Evolutionary conservation across 2,797 vertebrate genomes (phyloP), one percentile per base, ranked within the genome.

Genomic region (Cynodonichthys magdalenae): DNA sequence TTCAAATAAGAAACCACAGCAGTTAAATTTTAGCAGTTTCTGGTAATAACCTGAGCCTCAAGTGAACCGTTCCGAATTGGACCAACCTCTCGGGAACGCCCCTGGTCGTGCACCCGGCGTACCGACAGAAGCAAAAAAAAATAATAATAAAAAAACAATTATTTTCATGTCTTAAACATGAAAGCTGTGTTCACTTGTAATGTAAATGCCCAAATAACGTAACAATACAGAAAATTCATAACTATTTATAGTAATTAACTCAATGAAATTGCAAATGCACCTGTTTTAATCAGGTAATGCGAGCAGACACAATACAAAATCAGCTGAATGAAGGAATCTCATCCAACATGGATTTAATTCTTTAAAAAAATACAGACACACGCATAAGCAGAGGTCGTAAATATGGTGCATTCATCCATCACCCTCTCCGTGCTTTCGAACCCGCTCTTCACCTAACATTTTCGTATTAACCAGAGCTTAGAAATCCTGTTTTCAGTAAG

Each of bases 41-140:
- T 72, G 39, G 65, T 67, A 72, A 82, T 82, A 79, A 76, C 80
- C 61, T 73, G 86, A 90, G 83, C 82, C 65, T 84, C 55, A 69
- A 80, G 84, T 86, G 84, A 79, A 82, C 75, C 72, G 81, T 77
- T 90, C 90, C 88, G 79, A 68, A 89, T 69, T 68, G 83, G 82
- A 80, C 82, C 90, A 74, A 80, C 85, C 92, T 89, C 88, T 66
- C 81, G 92, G 92, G 91, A 93, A 93, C 93, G 92, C 92, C 93
- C 93, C 93, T 93, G 92, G 88, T 87, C 90, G 89, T 84, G 90
- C 89, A 93, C 85, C 89, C 86, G 77, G 87, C 71, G 82, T 83
- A 84, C 84, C 85, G 75, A 91, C 74, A 75, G 59, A 75, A 63
- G 77, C 84, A 81, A 84, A 84, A 80, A 62, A 80, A 81, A 7